A percentile compares a stretch with the other conserved stretches of the same genome.
These are phyloP conservation scores for Drosophila kepulauana DNA, from an alignment of 1,140 invertebrate species.

Conservation along the genomic window DNA sequence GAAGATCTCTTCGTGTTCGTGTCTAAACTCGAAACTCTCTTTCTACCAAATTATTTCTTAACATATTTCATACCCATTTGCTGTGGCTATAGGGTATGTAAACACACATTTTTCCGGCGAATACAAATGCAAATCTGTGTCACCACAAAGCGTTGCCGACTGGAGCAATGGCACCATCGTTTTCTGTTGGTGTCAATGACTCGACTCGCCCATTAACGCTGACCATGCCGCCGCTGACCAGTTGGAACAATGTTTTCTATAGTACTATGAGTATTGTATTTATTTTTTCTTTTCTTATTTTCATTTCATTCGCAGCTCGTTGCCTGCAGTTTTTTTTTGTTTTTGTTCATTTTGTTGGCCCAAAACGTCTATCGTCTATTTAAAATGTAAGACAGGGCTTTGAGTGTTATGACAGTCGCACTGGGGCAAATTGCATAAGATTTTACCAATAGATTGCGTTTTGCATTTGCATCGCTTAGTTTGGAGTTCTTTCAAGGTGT, in stretches of 20 bases:
- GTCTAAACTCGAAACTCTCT: too few relatives aligned
- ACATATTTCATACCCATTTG: background rate
- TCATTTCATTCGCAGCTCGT: constrained; percentile 30
- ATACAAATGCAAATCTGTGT: constrained; percentile 37
- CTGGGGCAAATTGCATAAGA: constrained; percentile 35
- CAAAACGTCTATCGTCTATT: constrained; percentile 19
- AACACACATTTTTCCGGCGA: constrained; percentile 39
- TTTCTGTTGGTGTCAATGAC: constrained; percentile 48
- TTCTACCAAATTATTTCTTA: background rate
- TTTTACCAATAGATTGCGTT: constrained; percentile 29
- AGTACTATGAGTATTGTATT: constrained; percentile 1
- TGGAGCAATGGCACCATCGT: constrained; percentile 37
- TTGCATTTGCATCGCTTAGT: background rate
- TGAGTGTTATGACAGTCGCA: constrained; percentile 42
- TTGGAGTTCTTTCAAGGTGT: constrained; percentile 45
- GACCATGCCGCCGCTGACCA: constrained; percentile 30
- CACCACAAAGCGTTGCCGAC: constrained; percentile 26
- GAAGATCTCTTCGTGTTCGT: background rate
- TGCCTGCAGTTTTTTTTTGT: constrained; percentile 22
- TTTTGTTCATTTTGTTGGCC: constrained; percentile 12
- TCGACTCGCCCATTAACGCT: constrained; percentile 51
- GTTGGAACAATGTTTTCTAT: constrained; percentile 39
- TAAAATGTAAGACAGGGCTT: constrained; percentile 45
- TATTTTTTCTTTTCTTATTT: constrained; percentile 10
- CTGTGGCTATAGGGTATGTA: background rate